Conservation (phyloP, 2,113 vertebrate genomes). For the Mormyrus iriodes region DNA sequence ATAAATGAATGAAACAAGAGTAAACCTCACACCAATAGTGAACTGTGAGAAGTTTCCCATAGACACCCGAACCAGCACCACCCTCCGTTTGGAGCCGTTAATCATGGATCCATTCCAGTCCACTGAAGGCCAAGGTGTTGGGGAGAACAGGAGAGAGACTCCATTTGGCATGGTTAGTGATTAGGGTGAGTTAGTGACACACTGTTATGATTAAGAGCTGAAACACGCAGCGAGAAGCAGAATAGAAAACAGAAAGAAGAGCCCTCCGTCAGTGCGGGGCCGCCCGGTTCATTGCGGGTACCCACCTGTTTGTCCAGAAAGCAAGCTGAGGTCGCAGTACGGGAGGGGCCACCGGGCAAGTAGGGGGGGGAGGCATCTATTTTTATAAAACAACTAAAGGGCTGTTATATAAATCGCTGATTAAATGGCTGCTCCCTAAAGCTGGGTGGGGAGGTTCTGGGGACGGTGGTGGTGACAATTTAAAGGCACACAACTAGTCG, state of each 20-base stretch:
- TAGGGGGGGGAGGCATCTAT: conserved; percentile 56
- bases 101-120: not conserved
- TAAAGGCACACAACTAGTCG: not conserved
- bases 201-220: not conserved
- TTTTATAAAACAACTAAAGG: not conserved
- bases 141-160: not conserved
- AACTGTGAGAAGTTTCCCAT: not conserved
- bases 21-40: not conserved
- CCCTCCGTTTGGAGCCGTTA: not conserved
- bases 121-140: not conserved
- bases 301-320: not conserved
- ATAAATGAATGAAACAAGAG: not conserved
- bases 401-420: not conserved
- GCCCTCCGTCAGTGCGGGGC: not conserved
- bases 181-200: not conserved
- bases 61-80: not conserved
- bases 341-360: conserved; percentile 55
- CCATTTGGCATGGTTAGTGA: not conserved
- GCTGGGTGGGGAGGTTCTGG: not conserved
- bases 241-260: not conserved
- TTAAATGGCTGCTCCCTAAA: conserved; percentile 2
- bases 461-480: not conserved
- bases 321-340: not conserved
- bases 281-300: not conserved
- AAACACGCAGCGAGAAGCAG: not conserved